phyloP scores from a whole-genome alignment of 2,113 vertebrate species.

The Pontoporia blainvillei region DNA sequence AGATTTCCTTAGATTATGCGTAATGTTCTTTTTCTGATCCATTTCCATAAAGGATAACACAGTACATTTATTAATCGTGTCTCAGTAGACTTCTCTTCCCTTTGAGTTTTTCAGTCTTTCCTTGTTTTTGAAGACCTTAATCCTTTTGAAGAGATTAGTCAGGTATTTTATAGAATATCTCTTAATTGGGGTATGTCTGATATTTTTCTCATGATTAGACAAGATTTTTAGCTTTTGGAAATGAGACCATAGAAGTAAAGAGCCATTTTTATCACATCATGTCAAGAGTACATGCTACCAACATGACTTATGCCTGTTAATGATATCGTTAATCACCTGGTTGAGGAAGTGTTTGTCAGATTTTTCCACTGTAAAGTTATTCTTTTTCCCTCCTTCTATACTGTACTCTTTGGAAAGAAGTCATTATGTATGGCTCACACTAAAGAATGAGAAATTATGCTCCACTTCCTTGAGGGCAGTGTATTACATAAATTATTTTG shows the following conservation, averaged over 20 bases:
- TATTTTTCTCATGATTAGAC: not conserved
- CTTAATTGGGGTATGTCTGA: not conserved
- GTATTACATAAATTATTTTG: not conserved
- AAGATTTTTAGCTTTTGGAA: not conserved
- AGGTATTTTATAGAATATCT: not conserved
- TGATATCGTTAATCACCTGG: not conserved
- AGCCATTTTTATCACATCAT: not conserved
- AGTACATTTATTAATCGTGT: not conserved
- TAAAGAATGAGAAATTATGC: not conserved
- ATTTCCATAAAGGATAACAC: not conserved
- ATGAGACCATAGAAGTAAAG: not conserved
- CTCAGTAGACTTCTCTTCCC: not conserved
- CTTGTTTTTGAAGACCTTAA: not conserved
- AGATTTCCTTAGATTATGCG: not conserved
- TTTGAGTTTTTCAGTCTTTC: not conserved
- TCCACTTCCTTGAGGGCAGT: not conserved
- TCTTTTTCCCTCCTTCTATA: no score
- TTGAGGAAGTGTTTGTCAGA: not conserved
- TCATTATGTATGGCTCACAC: not conserved
- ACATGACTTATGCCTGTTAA: not conserved
- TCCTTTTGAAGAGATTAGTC: not conserved
- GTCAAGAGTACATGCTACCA: not conserved
- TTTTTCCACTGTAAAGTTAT: not conserved
- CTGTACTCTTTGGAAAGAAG: not conserved
- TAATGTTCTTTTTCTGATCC: not conserved